Evolutionary conservation across 2,888 invertebrate species (phyloP).

Genomic region (Callyntrura sp.): DNA sequence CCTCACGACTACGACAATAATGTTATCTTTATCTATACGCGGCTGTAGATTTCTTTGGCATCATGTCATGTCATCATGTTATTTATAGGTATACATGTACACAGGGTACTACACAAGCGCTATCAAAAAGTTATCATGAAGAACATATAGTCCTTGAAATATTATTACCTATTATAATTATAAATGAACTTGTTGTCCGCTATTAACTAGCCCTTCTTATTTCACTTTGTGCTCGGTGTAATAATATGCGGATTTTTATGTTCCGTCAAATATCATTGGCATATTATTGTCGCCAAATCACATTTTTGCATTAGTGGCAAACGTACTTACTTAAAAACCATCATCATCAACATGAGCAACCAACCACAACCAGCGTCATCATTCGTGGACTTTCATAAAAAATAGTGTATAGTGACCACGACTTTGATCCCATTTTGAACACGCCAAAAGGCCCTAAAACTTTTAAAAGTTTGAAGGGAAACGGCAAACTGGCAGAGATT

Average conservation of each 20-base stretch:
- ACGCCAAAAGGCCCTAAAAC: background rate
- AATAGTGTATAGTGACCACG: background rate
- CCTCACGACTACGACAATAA: background rate
- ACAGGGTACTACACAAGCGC: background rate
- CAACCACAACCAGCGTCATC: too few relatives aligned
- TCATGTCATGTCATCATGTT: background rate
- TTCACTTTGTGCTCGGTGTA: background rate
- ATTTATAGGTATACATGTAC: background rate
- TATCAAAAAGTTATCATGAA: constrained; percentile 3
- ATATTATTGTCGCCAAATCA: background rate
- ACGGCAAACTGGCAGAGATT: too few relatives aligned
- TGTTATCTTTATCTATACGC: too few relatives aligned
- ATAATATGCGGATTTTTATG: background rate
- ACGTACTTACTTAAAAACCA: too few relatives aligned
- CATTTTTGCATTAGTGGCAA: too few relatives aligned
- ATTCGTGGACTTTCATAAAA: background rate
- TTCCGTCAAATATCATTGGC: background rate
- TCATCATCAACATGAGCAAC: too few relatives aligned
- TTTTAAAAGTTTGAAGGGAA: background rate
- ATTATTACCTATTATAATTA: background rate
- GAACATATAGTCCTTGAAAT: constrained; percentile 18
- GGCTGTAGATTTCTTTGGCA: background rate
- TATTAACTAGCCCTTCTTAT: background rate
- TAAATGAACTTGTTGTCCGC: constrained; percentile 16
- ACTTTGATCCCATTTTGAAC: constrained; percentile 43